Evolutionary conservation across 2,113 vertebrate genomes (phyloP).

Genomic region (Syngnathus scovelli): DNA sequence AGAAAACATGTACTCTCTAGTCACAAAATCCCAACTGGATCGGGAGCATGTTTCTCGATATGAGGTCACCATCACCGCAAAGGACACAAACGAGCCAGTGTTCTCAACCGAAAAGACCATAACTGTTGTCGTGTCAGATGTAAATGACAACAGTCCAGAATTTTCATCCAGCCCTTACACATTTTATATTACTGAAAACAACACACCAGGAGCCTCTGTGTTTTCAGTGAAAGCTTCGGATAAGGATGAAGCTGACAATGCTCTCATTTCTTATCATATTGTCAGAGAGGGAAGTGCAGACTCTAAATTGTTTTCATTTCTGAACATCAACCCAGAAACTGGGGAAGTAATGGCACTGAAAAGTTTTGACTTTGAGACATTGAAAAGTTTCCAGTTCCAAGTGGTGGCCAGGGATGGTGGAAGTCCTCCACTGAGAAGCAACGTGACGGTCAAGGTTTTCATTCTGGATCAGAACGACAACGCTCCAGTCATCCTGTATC

Average conservation of each 20-base stretch:
- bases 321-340: conserved; percentile 23
- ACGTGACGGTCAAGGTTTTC: conserved; percentile 19
- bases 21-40: conserved; percentile 49
- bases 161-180: conserved; percentile 46
- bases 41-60: conserved; percentile 59
- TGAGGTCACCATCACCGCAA: conserved; percentile 54
- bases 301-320: not conserved
- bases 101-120: conserved; percentile 52
- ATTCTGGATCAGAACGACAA: conserved; percentile 17
- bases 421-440: conserved; percentile 6
- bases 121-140: conserved; percentile 61
- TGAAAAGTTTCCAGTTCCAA: conserved; percentile 39
- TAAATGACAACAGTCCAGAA: conserved; percentile 62
- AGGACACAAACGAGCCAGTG: conserved; percentile 45
- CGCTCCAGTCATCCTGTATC: too few relatives aligned
- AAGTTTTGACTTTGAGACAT: conserved; percentile 48
- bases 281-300: conserved; percentile 11
- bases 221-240: conserved; percentile 57
- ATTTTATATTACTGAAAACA: conserved; percentile 59
- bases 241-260: conserved; percentile 55
- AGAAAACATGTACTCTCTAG: conserved; percentile 37
- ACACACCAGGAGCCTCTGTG: conserved; percentile 41
- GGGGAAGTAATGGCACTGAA: conserved; percentile 37
- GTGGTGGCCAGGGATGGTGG: conserved; percentile 2
- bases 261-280: conserved; percentile 53